These are phyloP conservation scores for Epicampocera succincta DNA, from an alignment of 2,888 invertebrate species.

Conservation along the genomic window DNA sequence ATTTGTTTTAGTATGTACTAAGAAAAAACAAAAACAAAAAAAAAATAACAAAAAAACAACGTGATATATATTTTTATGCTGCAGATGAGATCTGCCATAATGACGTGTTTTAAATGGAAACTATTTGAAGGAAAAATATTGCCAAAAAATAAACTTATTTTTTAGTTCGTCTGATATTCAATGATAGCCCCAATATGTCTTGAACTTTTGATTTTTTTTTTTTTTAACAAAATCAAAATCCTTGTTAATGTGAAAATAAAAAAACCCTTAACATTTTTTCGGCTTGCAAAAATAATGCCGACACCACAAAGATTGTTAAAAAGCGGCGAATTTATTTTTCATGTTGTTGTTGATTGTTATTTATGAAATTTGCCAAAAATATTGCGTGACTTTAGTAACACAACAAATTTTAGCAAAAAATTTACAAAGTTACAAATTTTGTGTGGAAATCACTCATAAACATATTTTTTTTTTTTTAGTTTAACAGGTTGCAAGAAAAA, in stretches of 20 bases:
- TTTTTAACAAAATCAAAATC: neutral
- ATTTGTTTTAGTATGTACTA: neutral
- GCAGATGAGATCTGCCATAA: slow-evolving; percentile 46
- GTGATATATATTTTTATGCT: slow-evolving; percentile 10
- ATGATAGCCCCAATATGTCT: slow-evolving; percentile 68
- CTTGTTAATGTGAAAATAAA: slow-evolving; percentile 8
- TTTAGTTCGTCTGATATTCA: slow-evolving; percentile 63
- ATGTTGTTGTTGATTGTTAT: slow-evolving; percentile 20
- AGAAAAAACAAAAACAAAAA: no score
- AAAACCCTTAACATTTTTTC: no score
- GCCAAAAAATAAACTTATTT: slow-evolving; percentile 41
- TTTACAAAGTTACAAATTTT: no score
- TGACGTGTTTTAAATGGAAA: slow-evolving; percentile 47
- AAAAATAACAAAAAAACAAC: neutral
- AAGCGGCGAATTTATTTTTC: slow-evolving; percentile 7
- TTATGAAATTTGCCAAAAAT: slow-evolving; percentile 43
- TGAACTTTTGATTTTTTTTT: slow-evolving; percentile 35
- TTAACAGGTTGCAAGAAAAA: neutral
- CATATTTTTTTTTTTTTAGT: no score
- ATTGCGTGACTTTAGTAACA: slow-evolving; percentile 61
- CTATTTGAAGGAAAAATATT: slow-evolving; percentile 48
- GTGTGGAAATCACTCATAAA: slow-evolving; percentile 38
- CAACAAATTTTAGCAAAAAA: neutral
- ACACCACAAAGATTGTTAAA: slow-evolving; percentile 15
- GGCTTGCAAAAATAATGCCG: no score